Evolutionary conservation across 2,113 vertebrate species (phyloP), one percentile per base, ranked within the genome.

Genomic region (Rissa tridactyla): DNA sequence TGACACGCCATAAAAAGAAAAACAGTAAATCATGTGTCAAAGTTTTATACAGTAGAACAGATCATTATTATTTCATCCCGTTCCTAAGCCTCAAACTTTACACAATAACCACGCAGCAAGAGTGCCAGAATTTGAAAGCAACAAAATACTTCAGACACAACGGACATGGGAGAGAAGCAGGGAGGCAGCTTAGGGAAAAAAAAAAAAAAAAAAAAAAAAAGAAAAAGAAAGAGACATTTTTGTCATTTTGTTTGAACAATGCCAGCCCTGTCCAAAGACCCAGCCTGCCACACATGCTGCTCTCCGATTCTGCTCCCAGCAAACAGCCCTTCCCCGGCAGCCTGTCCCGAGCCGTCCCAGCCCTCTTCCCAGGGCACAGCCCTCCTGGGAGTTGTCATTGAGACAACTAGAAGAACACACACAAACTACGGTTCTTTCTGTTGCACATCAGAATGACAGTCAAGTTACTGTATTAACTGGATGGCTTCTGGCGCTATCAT

Each of bases 21-120:
- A 70, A 0, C 22, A 55, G 6, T 29, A 86, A 93, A 71, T 64
- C 69, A 69, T 0, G 0, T 0, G 1, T 36, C 11, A 13, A 60
- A 49, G 26, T 61, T 82, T 52, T 55, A 34, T 18, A 51, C 5
- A 65, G 57, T 44, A 77, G 15, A 69, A 70, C 23, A 69, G 15
- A 40, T 27, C 27, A 4, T 13, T 52, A 27, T 65, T 87, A 90
- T 54, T 92, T 75, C 26, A 85, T 55, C 40, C 49, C 21, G 14
- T 86, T 75, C 46, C 92, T 47, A 72, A 61, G 40, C 32, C 44
- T 72, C 69, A 27, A 71, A 76, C 26, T n/a, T 86, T n/a, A 86
- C 54, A 61, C 72, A 90, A 75, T 55, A 61, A 49, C 44, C 16
- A 16, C 17, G 27, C 29, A 23, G 64, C 36, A 27, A 25, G 15